These are phyloP conservation scores for Rhagoletis pomonella DNA, from an alignment of 1,140 invertebrate genomes.

Conservation along the genomic window DNA sequence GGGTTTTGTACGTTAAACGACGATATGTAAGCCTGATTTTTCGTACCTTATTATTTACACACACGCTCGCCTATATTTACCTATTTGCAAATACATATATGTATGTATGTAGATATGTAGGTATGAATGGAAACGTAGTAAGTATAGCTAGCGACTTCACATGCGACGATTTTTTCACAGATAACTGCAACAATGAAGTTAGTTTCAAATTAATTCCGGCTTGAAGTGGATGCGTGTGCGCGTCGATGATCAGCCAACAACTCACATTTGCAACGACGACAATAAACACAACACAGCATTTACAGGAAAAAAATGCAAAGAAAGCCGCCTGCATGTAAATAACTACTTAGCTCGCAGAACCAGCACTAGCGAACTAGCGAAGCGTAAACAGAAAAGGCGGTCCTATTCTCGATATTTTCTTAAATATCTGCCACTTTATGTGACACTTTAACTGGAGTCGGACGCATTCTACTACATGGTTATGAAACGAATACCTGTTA, in stretches of 20 bases:
- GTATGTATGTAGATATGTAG: not conserved
- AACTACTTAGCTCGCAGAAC: not conserved
- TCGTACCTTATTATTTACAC: not conserved
- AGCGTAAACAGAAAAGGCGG: slow-evolving; percentile 39
- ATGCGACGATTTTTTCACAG: slow-evolving; percentile 39
- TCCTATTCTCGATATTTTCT: not conserved
- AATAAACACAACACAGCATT: not conserved
- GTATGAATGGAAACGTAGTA: not conserved
- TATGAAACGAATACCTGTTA: not conserved
- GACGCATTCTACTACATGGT: not conserved
- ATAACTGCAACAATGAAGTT: slow-evolving; percentile 39
- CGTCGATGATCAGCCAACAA: not conserved
- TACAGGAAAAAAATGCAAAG: slow-evolving; percentile 9
- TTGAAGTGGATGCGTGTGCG: slow-evolving; percentile 42
- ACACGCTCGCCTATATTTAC: not conserved
- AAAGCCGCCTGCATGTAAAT: not conserved
- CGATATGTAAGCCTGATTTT: no score
- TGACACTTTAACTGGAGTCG: not conserved
- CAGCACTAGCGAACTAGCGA: not conserved
- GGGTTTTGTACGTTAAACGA: no score
- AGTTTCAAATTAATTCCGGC: slow-evolving; percentile 36
- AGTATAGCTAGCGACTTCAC: not conserved
- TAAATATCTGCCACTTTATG: not conserved
- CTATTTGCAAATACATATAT: not conserved
- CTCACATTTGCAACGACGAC: not conserved